Conservation (phyloP, 2,888 invertebrate genomes). For the Chydorus sphaericus region DNA sequence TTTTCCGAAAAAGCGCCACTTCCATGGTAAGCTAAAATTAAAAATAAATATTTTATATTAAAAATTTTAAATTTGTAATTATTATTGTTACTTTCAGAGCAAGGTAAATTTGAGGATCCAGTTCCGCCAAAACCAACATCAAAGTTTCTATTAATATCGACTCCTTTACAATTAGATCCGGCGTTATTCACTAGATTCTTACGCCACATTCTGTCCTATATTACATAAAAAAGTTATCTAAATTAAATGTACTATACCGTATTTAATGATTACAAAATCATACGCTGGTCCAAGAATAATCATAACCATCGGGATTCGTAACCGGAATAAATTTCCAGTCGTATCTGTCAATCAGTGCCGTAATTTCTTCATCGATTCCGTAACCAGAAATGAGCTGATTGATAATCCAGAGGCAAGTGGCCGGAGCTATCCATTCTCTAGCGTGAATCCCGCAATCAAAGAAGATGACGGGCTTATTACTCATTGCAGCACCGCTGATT, state of each 20-base stretch:
- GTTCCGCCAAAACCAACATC: slow-evolving; percentile 22
- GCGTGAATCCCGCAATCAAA: slow-evolving; percentile 21
- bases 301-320: slow-evolving; percentile 30
- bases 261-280: no score
- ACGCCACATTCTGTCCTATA: slow-evolving; percentile 27
- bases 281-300: slow-evolving; percentile 24
- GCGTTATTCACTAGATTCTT: slow-evolving; percentile 24
- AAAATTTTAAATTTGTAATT: no score
- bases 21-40: slow-evolving; percentile 26
- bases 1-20: slow-evolving; percentile 28
- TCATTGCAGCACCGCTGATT: background rate
- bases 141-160: slow-evolving; percentile 24
- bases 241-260: background rate
- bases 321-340: slow-evolving; percentile 30
- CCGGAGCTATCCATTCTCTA: slow-evolving; percentile 33
- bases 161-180: slow-evolving; percentile 19
- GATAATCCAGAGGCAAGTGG: slow-evolving; percentile 20
- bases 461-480: background rate
- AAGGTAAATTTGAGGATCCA: slow-evolving; percentile 27
- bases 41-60: no score
- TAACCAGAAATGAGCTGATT: slow-evolving; percentile 1
- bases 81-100: slow-evolving; percentile 23
- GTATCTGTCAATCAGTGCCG: slow-evolving; percentile 23
- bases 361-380: background rate
- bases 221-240: background rate